A percentile compares a stretch with the other conserved stretches of the same genome.
phyloP scores from a whole-genome alignment of 2,888 invertebrate species.

The Zootermopsis nevadensis region DNA sequence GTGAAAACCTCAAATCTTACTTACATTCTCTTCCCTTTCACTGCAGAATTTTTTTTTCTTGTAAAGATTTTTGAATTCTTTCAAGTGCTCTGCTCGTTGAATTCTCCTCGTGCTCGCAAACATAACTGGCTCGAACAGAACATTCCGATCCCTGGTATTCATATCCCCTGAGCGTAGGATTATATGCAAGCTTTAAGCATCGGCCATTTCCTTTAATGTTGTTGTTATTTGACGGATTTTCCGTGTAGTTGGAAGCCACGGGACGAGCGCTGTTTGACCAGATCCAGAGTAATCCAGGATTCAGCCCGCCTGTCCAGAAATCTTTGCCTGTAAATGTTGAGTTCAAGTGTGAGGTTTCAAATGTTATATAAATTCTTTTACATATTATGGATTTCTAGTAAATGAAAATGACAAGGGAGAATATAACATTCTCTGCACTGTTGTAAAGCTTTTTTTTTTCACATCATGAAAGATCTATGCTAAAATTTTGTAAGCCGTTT shows the following conservation, averaged over 20 bases:
- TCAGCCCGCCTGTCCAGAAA: slow-evolving; percentile 87
- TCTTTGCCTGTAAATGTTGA: slow-evolving; percentile 68
- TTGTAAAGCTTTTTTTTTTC: too few relatives aligned
- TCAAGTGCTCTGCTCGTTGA: slow-evolving; percentile 45
- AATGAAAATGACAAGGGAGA: too few relatives aligned
- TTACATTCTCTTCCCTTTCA: not conserved
- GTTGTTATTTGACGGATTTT: slow-evolving; percentile 10
- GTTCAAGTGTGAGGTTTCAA: too few relatives aligned
- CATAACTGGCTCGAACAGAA: slow-evolving; percentile 72
- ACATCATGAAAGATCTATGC: too few relatives aligned
- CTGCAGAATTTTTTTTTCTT: not conserved
- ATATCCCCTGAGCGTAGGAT: slow-evolving; percentile 71
- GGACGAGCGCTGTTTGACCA: slow-evolving; percentile 87
- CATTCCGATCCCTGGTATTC: slow-evolving; percentile 81
- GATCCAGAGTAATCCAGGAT: slow-evolving; percentile 88
- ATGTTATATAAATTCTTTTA: too few relatives aligned
- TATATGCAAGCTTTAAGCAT: slow-evolving; percentile 77
- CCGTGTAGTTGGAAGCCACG: slow-evolving; percentile 61
- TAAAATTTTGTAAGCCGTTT: too few relatives aligned
- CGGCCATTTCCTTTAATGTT: slow-evolving; percentile 71
- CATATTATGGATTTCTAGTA: too few relatives aligned
- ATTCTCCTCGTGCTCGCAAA: slow-evolving; percentile 72
- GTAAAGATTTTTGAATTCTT: slow-evolving; percentile 37
- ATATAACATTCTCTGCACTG: too few relatives aligned
- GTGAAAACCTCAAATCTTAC: too few relatives aligned